phyloP scores from a whole-genome alignment of 2,888 invertebrate genomes.

The Nebria brevicollis region DNA sequence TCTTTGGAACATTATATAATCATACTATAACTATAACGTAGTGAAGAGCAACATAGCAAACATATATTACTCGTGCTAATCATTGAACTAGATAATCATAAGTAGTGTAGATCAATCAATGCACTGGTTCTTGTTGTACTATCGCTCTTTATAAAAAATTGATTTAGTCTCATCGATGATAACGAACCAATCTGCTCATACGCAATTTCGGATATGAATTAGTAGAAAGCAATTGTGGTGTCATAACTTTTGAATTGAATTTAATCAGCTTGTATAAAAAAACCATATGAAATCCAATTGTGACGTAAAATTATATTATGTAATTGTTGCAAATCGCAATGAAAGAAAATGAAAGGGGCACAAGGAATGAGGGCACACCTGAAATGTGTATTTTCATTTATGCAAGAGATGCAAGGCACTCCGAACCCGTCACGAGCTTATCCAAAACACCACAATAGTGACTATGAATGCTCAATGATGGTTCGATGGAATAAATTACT shows the following conservation, averaged over 20 bases:
- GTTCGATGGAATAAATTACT: constrained; percentile 32
- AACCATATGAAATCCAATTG: neutral
- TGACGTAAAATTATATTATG: constrained; percentile 3
- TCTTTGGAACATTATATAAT: no score
- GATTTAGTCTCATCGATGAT: no score
- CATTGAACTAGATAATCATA: no score
- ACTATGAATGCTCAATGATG: neutral
- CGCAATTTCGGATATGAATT: no score
- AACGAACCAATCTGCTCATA: no score
- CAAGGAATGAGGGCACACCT: neutral
- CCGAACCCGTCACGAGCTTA: constrained; percentile 31
- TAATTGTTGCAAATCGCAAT: neutral
- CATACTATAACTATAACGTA: no score
- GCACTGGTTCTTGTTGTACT: no score
- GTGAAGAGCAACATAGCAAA: no score
- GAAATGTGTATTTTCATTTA: constrained; percentile 5
- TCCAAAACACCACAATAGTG: neutral
- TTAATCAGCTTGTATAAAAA: neutral
- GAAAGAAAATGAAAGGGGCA: neutral
- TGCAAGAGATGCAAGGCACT: constrained; percentile 45
- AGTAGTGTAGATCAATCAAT: no score
- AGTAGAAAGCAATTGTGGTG: neutral
- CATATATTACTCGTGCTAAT: no score
- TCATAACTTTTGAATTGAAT: neutral
- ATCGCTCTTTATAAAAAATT: no score